Conservation (phyloP, 2,797 vertebrate genomes). For the Lithobates pipiens region DNA sequence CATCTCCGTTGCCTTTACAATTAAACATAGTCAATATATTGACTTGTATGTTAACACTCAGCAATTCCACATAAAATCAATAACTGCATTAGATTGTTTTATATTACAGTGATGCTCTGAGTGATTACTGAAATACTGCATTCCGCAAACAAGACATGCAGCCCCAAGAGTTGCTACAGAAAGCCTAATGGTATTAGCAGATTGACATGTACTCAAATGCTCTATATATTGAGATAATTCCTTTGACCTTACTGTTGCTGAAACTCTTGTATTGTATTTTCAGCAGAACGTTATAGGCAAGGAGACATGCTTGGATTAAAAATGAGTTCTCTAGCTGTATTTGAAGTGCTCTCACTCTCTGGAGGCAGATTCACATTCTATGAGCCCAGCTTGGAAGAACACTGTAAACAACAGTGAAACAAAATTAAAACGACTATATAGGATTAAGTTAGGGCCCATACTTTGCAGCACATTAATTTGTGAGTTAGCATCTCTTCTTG, state of each 20-base stretch:
- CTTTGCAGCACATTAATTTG: slow-evolving; percentile 30
- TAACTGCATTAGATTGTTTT: slow-evolving; percentile 31
- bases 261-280: slow-evolving; percentile 44
- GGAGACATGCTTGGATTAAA: slow-evolving; percentile 44
- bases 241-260: slow-evolving; percentile 46
- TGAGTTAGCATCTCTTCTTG: slow-evolving; percentile 18
- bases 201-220: slow-evolving; percentile 46
- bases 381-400: neutral
- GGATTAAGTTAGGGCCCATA: slow-evolving; percentile 24
- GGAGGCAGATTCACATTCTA: slow-evolving; percentile 41
- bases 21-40: slow-evolving; percentile 34
- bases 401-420: slow-evolving; percentile 34
- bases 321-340: slow-evolving; percentile 39
- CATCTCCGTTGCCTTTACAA: neutral
- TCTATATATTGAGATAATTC: slow-evolving; percentile 46
- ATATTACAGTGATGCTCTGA: slow-evolving; percentile 12
- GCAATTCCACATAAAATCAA: slow-evolving; percentile 39
- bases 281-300: slow-evolving; percentile 26
- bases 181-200: slow-evolving; percentile 41
- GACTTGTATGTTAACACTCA: slow-evolving; percentile 20
- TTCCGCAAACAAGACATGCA: slow-evolving; percentile 23
- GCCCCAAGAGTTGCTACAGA: slow-evolving; percentile 11
- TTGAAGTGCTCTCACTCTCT: slow-evolving; percentile 31
- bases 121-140: slow-evolving; percentile 29
- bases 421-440: slow-evolving; percentile 31